These are phyloP conservation scores for Phytoseiulus persimilis DNA, from an alignment of 2,888 invertebrate genomes.

Conservation along the genomic window DNA sequence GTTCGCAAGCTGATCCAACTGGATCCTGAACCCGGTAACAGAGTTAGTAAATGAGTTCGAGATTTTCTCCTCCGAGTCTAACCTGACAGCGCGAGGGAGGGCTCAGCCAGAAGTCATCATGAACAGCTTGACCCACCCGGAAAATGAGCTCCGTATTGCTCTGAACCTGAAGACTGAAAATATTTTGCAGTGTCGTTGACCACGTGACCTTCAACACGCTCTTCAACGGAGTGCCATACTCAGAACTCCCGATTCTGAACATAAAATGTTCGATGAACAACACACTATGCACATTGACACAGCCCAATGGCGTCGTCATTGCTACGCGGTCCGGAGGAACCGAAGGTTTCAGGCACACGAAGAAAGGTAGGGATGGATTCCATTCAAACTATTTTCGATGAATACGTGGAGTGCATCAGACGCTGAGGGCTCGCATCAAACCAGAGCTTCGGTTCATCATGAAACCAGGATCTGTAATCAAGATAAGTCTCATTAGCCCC, in stretches of 20 bases:
- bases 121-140: too few species aligned
- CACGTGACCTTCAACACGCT: background rate
- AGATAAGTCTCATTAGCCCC: too few species aligned
- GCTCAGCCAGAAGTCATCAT: too few species aligned
- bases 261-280: slow-evolving; percentile 77
- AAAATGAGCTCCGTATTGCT: background rate
- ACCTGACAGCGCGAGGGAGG: background rate
- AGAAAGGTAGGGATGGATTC: slow-evolving; percentile 60
- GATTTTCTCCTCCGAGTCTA: background rate
- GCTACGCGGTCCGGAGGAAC: slow-evolving; percentile 64
- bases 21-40: too few species aligned
- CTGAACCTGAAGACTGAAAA: background rate
- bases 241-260: slow-evolving; percentile 71
- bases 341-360: slow-evolving; percentile 88
- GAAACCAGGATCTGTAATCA: too few species aligned
- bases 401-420: background rate
- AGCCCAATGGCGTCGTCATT: slow-evolving; percentile 57
- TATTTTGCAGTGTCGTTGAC: background rate
- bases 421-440: too few species aligned
- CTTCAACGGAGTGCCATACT: slow-evolving; percentile 65
- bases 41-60: too few species aligned
- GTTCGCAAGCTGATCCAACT: too few species aligned
- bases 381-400: slow-evolving; percentile 27
- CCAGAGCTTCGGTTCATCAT: too few species aligned
- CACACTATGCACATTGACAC: slow-evolving; percentile 69